Base-by-base conservation (phyloP, 2,797 vertebrate genomes). In the Enteromius unitaeniatus region DNA sequence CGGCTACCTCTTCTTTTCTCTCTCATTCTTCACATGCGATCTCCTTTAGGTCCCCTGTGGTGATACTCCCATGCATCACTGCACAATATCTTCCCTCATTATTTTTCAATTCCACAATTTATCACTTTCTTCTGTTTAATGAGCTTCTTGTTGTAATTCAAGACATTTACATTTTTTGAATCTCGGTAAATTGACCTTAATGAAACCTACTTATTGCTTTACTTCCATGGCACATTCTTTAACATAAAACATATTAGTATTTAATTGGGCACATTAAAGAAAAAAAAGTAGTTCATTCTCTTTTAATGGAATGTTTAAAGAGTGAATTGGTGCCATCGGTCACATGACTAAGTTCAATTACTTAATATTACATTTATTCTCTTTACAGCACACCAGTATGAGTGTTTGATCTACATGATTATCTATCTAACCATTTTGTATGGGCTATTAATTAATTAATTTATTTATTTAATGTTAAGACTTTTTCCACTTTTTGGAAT, bases 171-270 rank as follows among this genome's bases (percentile, higher is more conserved):
- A 42, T 75, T 75, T 64, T 82, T 67, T 75, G n/a, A 82, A 76
- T 67, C 72, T 34, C 6, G 23, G 3, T 65, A 55, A 82, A 82
- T 82, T 67, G 15, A 31, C 72, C 40, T 82, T 76, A 82, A 76
- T 76, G 72, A 42, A 67, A 82, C 34, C 60, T 76, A 76, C 67
- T 76, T 82, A 82, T 82, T 82, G 81, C 81, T 82, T 82, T 31
- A 67, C 15, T 67, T 65, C 42, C 60, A 40, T 28, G 58, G 60
- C 34, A 76, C n/a, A 31, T 82, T 55, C 60, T 67, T 67, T 65
- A 76, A 82, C 81, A 67, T 75, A 64, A 76, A 65, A 76, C 60
- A 53, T 82, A 65, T 75, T 76, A 67, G 81, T 14, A 34, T 82
- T 76, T 82, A 82, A 76, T 76, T 82, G 81, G 60, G 40, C 31